Percentiles rank a stretch among this genome's conserved stretches.
Evolutionary conservation across 2,888 invertebrate species (phyloP).

Genomic region (Heliothis peltigera): DNA sequence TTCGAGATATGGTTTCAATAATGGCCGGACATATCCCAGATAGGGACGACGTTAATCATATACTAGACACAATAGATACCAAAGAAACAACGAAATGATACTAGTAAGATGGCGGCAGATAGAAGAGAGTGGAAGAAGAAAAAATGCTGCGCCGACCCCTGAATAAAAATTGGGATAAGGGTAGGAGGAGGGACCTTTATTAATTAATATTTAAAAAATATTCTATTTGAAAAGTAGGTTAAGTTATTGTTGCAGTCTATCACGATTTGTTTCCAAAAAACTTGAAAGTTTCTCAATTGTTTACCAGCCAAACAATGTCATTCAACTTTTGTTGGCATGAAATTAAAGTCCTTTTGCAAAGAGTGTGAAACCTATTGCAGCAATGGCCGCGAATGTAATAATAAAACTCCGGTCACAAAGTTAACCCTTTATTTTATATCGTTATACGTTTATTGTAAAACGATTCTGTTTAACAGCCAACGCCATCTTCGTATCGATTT

Average conservation of each 20-base stretch:
- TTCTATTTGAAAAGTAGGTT: background rate
- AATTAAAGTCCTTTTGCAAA: conserved; percentile 14
- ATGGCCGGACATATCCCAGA: too few relatives aligned
- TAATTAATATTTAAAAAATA: too few relatives aligned
- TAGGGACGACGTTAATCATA: too few relatives aligned
- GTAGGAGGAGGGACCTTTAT: too few relatives aligned
- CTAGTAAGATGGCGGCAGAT: too few relatives aligned
- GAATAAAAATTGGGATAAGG: too few relatives aligned
- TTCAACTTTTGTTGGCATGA: background rate
- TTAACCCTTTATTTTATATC: conserved; percentile 57
- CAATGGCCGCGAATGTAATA: conserved; percentile 30
- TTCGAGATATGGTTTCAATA: too few relatives aligned
- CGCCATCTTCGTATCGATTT: conserved; percentile 36
- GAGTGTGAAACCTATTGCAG: conserved; percentile 33
- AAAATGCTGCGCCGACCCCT: too few relatives aligned
- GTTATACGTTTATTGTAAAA: conserved; percentile 58
- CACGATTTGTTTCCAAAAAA: background rate
- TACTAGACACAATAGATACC: too few relatives aligned
- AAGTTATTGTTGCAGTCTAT: background rate
- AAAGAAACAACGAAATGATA: too few relatives aligned
- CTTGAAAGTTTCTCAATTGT: background rate
- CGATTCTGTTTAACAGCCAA: conserved; percentile 59
- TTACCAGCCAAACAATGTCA: conserved; percentile 6
- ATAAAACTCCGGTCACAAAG: conserved; percentile 52
- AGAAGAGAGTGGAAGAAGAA: too few relatives aligned